phyloP scores from a whole-genome alignment of 2,888 invertebrate genomes.

The Cryptocephalus primarius region DNA sequence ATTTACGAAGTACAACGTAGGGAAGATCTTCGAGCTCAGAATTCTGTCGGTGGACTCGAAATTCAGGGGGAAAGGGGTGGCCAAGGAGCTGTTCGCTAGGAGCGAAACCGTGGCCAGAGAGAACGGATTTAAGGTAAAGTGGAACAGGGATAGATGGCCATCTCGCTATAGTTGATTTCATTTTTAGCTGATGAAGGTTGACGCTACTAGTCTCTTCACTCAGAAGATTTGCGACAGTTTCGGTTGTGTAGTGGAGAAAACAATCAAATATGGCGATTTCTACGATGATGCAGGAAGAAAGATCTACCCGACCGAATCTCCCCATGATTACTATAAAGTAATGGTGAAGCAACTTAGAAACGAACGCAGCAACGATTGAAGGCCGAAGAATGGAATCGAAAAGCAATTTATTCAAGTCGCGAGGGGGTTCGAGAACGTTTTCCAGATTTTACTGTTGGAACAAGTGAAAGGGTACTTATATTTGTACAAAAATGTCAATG shows the following conservation, averaged over 20 bases:
- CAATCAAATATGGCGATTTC: slow-evolving; percentile 61
- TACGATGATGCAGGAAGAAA: slow-evolving; percentile 48
- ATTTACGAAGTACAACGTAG: slow-evolving; percentile 54
- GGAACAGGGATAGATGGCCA: not conserved
- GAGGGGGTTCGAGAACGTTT: no score
- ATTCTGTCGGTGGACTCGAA: slow-evolving; percentile 66
- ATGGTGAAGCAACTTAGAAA: slow-evolving; percentile 36
- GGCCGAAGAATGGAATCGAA: not conserved
- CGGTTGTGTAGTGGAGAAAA: slow-evolving; percentile 52
- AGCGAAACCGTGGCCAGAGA: slow-evolving; percentile 56
- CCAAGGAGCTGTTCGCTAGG: slow-evolving; percentile 56
- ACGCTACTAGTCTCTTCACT: slow-evolving; percentile 71
- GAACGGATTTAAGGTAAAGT: slow-evolving; percentile 54
- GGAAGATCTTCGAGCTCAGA: slow-evolving; percentile 65
- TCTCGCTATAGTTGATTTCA: not conserved
- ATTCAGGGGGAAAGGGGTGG: slow-evolving; percentile 64
- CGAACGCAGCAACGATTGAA: slow-evolving; percentile 1
- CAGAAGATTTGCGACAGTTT: slow-evolving; percentile 61
- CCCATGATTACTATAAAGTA: slow-evolving; percentile 63
- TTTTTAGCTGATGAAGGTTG: slow-evolving; percentile 64
- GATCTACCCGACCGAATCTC: slow-evolving; percentile 52
- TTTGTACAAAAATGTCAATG: slow-evolving; percentile 29
- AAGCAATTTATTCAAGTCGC: no score
- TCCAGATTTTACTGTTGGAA: no score
- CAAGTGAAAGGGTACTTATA: no score